Base-by-base conservation (phyloP, 53 echinoderm and acorn worm species). In the Stichopus horrens region DNA sequence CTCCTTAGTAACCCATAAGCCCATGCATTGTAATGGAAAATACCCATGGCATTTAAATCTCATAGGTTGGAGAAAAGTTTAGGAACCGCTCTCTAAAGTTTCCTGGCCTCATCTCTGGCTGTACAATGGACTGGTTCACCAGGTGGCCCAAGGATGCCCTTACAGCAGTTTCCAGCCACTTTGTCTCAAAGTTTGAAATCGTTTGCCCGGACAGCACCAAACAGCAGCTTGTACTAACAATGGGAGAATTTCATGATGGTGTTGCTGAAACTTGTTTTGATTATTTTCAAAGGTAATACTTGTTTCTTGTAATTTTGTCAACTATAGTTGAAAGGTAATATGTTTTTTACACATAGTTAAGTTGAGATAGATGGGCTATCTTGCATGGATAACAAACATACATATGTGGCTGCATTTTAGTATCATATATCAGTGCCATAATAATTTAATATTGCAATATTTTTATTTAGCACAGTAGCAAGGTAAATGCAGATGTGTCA, bases 81-180 rank as follows among this genome's bases (percentile, higher is more conserved):
- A 92, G 96, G 57, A 99, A 99, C 83, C 92, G 99, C 4, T 95
- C 99, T 37, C 91, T 99, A 57, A 99, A 99, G 84, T 99, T 99
- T 82, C 99, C 99, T 58, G 99, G 99, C 1, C 88, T 99, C 9
- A 99, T 99, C 86, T 99, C 99, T 5, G 99, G 99, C 54, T 99
- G 99, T 67, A 99, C 99, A 57, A 94, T 99, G 99, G 99, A 99
- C 84, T 99, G 99, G 99, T 99, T 99, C 83, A 99, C 94, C 14
- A 86, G 94, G 21, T 99, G 99, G 99, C 96, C 99, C 54, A 99
- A 96, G 85, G 99, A 99, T 80, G 99, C 99, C 81, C 91, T 99
- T 54, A 92, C 95, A 54, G 96, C 99, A 52, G 99, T 99, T 54
- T 96, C 99, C 63, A 96, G 92, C 54, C 99, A 99, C 88, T 96